Evolutionary conservation across 1,140 invertebrate genomes (phyloP).

Genomic region (Papilio polyxenes): DNA sequence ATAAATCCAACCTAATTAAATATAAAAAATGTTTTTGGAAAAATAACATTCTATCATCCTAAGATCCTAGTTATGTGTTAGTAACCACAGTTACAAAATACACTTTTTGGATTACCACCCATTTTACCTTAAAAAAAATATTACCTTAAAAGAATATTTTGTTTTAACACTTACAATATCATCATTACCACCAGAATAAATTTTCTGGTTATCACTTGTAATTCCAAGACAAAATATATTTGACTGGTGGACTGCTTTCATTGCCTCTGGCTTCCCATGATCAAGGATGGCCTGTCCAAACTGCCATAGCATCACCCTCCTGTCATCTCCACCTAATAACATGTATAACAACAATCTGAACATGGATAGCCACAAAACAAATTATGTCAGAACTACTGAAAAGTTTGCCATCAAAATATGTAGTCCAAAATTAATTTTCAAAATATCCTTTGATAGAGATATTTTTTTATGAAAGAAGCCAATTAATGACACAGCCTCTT

Average conservation of each 20-base stretch:
- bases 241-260: conserved; percentile 92
- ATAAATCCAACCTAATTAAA: too few relatives aligned
- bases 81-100: too few relatives aligned
- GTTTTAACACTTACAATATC: conserved; percentile 86
- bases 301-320: conserved; percentile 93
- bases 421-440: too few relatives aligned
- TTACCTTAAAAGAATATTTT: neutral
- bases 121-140: too few relatives aligned
- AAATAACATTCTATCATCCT: too few relatives aligned
- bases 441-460: too few relatives aligned
- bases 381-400: neutral
- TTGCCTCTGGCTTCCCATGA: conserved; percentile 83
- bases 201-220: conserved; percentile 87
- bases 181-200: conserved; percentile 97
- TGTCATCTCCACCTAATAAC: conserved; percentile 92
- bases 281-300: conserved; percentile 88
- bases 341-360: neutral
- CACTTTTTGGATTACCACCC: too few relatives aligned
- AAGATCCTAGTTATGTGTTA: neutral
- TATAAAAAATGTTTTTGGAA: too few relatives aligned
- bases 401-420: too few relatives aligned
- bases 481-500: neutral
- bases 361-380: neutral
- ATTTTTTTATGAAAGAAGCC: neutral
- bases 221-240: conserved; percentile 97